Conservation (phyloP, 1,140 invertebrate species). For the Cherax quadricarinatus region DNA sequence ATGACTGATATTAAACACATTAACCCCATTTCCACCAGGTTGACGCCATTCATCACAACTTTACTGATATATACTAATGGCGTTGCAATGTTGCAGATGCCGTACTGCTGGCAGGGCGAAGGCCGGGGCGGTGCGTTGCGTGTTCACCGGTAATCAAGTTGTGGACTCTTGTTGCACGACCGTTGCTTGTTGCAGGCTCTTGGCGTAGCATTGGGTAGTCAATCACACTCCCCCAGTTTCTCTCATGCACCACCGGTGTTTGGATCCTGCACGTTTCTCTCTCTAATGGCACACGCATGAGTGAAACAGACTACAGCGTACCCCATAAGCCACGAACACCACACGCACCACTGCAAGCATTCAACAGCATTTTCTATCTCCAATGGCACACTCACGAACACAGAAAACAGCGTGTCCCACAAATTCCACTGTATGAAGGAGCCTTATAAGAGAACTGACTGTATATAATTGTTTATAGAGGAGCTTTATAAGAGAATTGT, state of each 20-base stretch:
- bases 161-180: slow-evolving; percentile 69
- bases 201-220: slow-evolving; percentile 67
- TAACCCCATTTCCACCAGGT: no score
- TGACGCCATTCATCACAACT: no score
- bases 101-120: slow-evolving; percentile 68
- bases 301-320: slow-evolving; percentile 44
- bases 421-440: no score
- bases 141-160: slow-evolving; percentile 70
- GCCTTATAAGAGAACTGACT: no score
- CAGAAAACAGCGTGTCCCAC: no score
- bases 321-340: no score
- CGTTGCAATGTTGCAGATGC: slow-evolving; percentile 57
- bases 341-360: no score
- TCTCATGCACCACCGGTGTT: slow-evolving; percentile 48
- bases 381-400: no score
- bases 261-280: slow-evolving; percentile 57
- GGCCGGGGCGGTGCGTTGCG: slow-evolving; percentile 63
- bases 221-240: slow-evolving; percentile 65
- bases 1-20: no score
- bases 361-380: no score
- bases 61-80: slow-evolving; percentile 4
- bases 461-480: no score
- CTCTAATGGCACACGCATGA: slow-evolving; percentile 57
- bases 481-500: no score
- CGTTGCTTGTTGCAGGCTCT: slow-evolving; percentile 68